Base-by-base conservation (phyloP, 2,113 vertebrate genomes). In the Marmota monax region DNA sequence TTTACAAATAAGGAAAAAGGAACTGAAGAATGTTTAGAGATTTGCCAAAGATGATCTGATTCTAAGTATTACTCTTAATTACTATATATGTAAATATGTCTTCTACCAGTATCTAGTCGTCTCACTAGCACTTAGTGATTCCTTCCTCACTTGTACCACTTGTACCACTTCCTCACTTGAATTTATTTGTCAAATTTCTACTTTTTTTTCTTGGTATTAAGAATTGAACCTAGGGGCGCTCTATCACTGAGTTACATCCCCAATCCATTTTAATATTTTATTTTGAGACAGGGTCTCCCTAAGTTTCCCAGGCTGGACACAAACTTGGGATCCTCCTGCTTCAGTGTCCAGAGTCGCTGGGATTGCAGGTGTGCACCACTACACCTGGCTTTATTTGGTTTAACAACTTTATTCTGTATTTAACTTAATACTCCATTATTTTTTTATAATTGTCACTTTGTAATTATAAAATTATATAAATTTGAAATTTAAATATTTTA, bases 371-470 rank as follows among this genome's bases (percentile, higher is more conserved):
- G 61, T 63, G 61, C 61, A 63, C 23, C 61, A 63, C 23, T 25
- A 63, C 7, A 0, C 61, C 23, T 63, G 25, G 25, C 61, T 27
- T 11, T 80, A 37, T 93, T 69, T 87, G 25, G 80, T 78, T 77
- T 29, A 92, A 88, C 14, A 96, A 39, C 14, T 93, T 89, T 53
- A 69, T 90, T 96, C 70, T 80, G 12, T 86, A 90, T 90, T 86
- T 39, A 94, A 77, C 17, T 11, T 94, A 80, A 56, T 29, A 56
- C 2, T 25, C 12, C n/a, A 77, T 69, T 89, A 22, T 27, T 69
- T 87, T 92, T 73, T 86, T 45, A 45, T 45, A 87, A 72, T 80
- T 86, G 70, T 29, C 12, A 58, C 4, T 27, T 87, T 78, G 51
- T 63, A 79, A 84, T 84, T 45, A 45, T 45, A 45, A 45, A 45